Base-by-base conservation (phyloP, 2,888 invertebrate genomes). In the Hypolimnas misippus region DNA sequence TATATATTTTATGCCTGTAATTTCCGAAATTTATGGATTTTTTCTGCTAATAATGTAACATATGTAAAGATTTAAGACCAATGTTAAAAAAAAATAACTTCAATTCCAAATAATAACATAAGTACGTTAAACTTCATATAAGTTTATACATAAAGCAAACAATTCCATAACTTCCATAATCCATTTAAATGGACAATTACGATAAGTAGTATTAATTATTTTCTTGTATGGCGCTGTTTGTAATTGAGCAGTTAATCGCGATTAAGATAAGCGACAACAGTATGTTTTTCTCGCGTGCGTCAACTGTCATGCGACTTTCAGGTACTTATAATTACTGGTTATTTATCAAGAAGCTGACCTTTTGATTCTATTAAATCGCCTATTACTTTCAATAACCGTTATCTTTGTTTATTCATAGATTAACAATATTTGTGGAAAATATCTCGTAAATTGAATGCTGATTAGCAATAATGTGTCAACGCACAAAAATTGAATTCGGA, bases 281-380 rank as follows among this genome's bases (percentile, higher is more conserved):
- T 50, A 62, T 59, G 56, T 60, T 63, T 62, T 59, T 59, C 44
- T 66, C 54, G 53, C 62, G 42, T 58, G 64, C 60, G 63, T 65
- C 59, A 62, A 56, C 8, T 57, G 49, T 65, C 62, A 59, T 46
- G 51, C 46, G 52, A 56, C 33, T 40, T 65, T 63, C 66, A 64
- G 62, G 64, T 64, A 62, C 35, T 57, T 21, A 64, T 63, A 50
- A 44, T 12, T 40, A 44, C 35, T 64, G 35, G 14, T 62, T 62
- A 58, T 59, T 65, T 63, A 67, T 65, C 62, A 54, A 33, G 59
- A 31, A 38, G 10, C 57, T 65, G 57, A 65, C 59, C 63, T 63
- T 55, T 65, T 53, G 61, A 52, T 63, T 54, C 17, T n/a, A 29
- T 25, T 40, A 14, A 31, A 38, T 58, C 44, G 19, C 17, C 38